A percentile compares a stretch with the other conserved stretches of the same genome.
phyloP scores from a whole-genome alignment of 2,797 vertebrate species.

The Otus scops region DNA sequence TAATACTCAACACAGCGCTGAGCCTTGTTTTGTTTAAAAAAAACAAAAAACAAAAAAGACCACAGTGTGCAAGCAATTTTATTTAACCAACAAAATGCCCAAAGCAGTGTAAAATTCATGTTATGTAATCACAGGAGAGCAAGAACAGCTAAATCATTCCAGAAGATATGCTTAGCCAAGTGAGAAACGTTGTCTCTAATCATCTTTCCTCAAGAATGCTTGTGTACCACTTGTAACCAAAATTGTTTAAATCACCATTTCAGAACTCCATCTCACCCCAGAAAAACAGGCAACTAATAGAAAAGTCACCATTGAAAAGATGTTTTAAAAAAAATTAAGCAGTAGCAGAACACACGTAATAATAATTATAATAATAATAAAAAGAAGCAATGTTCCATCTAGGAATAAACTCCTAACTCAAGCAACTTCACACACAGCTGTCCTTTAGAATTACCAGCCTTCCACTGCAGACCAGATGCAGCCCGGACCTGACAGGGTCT shows the following conservation, averaged over 20 bases:
- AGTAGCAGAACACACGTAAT: neutral
- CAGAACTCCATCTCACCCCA: neutral
- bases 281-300: neutral
- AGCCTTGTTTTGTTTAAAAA: neutral
- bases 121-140: constrained; percentile 58
- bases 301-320: neutral
- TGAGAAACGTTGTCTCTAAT: constrained; percentile 8
- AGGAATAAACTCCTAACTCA: neutral
- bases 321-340: neutral
- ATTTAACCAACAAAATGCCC: constrained; percentile 34
- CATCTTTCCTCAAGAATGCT: constrained; percentile 25
- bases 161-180: constrained; percentile 47
- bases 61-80: neutral
- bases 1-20: neutral
- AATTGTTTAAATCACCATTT: constrained; percentile 19
- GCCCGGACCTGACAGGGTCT: neutral
- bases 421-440: neutral
- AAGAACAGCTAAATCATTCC: constrained; percentile 53
- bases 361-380: neutral
- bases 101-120: constrained; percentile 48
- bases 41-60: neutral
- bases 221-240: neutral
- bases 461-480: neutral
- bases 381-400: neutral
- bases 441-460: neutral